A percentile compares a stretch with the other conserved stretches of the same genome.
Conservation (phyloP, 2,888 invertebrate genomes). For the Drepana falcataria region DNA sequence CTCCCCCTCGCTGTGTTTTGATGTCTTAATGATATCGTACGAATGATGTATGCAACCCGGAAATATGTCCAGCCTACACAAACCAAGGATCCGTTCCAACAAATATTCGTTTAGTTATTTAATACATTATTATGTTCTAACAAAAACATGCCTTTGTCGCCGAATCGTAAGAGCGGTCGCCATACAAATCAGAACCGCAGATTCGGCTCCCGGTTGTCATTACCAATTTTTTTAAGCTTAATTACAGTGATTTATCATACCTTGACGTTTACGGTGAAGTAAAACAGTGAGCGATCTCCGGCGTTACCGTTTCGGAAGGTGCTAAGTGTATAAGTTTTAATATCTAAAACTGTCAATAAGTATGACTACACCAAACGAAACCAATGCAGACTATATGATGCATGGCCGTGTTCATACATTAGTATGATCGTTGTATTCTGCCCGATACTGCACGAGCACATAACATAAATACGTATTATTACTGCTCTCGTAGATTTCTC, state of each 20-base stretch:
- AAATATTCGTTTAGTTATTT: not conserved
- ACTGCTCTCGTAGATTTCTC: not conserved
- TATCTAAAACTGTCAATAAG: no score
- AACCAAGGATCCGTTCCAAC: no score
- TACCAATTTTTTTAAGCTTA: no score
- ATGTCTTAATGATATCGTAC: slow-evolving; percentile 69
- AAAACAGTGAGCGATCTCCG: no score
- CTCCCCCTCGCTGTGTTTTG: slow-evolving; percentile 47
- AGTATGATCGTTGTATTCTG: not conserved
- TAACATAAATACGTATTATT: not conserved
- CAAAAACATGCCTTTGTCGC: not conserved
- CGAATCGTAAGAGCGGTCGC: no score
- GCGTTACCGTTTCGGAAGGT: no score
- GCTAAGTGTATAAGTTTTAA: no score
- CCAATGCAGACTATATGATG: not conserved
- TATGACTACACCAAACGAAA: no score
- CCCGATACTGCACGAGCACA: not conserved
- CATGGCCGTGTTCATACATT: not conserved
- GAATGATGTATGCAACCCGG: slow-evolving; percentile 66
- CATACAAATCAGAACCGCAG: no score
- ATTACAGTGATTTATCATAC: no score
- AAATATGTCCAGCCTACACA: slow-evolving; percentile 32
- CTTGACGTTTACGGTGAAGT: no score
- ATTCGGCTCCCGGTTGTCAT: no score
- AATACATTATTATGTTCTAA: not conserved